Evolutionary conservation across 64 coral and sea anemone species (phyloP).

Genomic region (Montipora capricornis): DNA sequence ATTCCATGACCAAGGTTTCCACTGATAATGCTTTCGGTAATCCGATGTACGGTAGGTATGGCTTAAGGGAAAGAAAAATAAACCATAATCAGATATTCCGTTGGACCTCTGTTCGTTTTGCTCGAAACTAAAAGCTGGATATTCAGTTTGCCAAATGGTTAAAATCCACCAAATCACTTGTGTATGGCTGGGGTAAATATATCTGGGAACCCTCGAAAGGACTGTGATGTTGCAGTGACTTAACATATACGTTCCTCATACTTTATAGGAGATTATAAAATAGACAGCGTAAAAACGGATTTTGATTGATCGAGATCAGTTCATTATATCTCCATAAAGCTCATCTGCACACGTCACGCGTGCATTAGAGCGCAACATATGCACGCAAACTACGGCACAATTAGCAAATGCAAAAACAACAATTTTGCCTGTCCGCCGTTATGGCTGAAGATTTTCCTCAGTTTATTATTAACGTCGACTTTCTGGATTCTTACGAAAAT

Average conservation of each 20-base stretch:
- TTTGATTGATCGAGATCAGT: too few species aligned
- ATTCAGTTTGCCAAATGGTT: background rate
- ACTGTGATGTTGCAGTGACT: background rate
- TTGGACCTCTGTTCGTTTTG: background rate
- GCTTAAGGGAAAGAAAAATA: background rate
- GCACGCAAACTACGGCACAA: background rate
- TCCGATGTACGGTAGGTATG: background rate
- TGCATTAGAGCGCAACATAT: background rate
- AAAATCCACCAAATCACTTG: background rate
- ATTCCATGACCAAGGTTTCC: conserved; percentile 11
- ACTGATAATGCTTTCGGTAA: conserved; percentile 22
- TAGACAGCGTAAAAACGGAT: too few species aligned
- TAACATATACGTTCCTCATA: background rate
- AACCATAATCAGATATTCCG: background rate
- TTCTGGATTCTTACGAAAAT: background rate
- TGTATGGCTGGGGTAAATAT: background rate
- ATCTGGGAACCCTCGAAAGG: background rate
- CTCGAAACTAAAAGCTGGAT: background rate
- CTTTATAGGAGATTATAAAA: background rate
- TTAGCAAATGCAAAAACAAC: background rate
- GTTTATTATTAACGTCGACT: background rate
- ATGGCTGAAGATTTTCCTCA: background rate
- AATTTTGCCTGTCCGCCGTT: background rate
- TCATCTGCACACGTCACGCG: background rate
- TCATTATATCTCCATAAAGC: background rate